A percentile compares a stretch with the other conserved stretches of the same genome.
phyloP scores from a whole-genome alignment of 2,888 invertebrate genomes.

The Carpatolechia fugitivella region DNA sequence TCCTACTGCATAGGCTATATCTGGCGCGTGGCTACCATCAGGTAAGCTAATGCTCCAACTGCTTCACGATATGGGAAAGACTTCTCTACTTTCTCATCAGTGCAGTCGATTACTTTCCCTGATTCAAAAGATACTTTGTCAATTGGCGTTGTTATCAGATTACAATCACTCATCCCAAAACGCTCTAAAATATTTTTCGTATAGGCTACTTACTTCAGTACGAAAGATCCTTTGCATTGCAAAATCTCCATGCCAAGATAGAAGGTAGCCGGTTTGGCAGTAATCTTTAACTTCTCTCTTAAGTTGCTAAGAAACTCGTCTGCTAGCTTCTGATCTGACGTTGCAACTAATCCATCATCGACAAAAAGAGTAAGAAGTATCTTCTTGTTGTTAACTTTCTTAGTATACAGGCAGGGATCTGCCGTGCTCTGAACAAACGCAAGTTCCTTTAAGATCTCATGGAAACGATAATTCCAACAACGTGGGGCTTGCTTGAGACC shows the following conservation, averaged over 20 bases:
- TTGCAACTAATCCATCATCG: background rate
- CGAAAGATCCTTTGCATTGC: background rate
- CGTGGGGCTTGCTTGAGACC: too few relatives aligned
- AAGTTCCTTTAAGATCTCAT: background rate
- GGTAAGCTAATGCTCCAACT: background rate
- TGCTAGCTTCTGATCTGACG: too few relatives aligned
- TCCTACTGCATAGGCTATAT: background rate
- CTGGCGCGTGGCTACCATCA: background rate
- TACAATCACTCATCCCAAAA: too few relatives aligned
- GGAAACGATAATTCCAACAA: too few relatives aligned
- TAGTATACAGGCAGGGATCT: too few relatives aligned
- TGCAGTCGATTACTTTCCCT: too few relatives aligned
- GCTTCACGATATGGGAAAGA: background rate
- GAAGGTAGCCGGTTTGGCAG: background rate
- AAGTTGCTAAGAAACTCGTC: too few relatives aligned
- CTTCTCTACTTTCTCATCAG: background rate
- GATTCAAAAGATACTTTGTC: too few relatives aligned
- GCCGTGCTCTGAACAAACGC: too few relatives aligned
- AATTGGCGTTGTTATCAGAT: background rate
- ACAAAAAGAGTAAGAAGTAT: background rate
- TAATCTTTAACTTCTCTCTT: background rate
- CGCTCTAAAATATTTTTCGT: background rate
- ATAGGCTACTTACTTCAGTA: background rate
- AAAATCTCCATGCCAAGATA: background rate
- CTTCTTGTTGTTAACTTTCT: too few relatives aligned